phyloP scores from a whole-genome alignment of 2,113 vertebrate genomes.

The Toxotes chatareus region DNA sequence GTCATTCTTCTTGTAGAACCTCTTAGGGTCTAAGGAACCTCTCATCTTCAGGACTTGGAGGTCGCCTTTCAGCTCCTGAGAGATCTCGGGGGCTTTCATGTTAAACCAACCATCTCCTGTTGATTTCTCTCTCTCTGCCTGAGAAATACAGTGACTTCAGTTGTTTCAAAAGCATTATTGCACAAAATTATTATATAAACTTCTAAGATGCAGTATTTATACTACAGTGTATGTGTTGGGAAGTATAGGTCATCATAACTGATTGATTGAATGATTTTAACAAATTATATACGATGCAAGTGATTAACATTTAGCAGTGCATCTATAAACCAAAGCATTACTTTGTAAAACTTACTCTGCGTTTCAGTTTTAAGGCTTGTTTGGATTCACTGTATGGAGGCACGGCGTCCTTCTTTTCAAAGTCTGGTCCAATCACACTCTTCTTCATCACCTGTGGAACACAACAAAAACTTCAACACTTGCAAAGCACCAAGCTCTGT shows the following conservation, averaged over 20 bases:
- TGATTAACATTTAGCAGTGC: background rate
- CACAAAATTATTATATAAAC: background rate
- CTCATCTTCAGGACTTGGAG: constrained; percentile 94
- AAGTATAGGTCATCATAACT: background rate
- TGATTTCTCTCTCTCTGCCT: constrained; percentile 91
- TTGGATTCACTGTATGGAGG: constrained; percentile 90
- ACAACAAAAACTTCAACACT: constrained; percentile 25
- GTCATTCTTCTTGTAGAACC: constrained; percentile 98
- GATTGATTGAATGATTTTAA: background rate
- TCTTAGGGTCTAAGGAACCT: constrained; percentile 92
- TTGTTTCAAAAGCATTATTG: background rate
- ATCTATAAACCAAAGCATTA: background rate
- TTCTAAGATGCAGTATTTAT: background rate
- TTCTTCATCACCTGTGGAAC: constrained; percentile 90
- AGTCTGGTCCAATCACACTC: constrained; percentile 91
- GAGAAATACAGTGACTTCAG: background rate
- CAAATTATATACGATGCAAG: background rate
- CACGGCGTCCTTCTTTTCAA: constrained; percentile 91
- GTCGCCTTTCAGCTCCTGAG: constrained; percentile 91
- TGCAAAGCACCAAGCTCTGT: constrained; percentile 17
- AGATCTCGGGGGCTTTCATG: constrained; percentile 96
- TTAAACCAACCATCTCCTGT: constrained; percentile 95
- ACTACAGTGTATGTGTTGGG: background rate
- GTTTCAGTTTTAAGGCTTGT: constrained; percentile 87
- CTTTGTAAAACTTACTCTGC: constrained; percentile 83